Conservation (phyloP, 2,888 invertebrate species). For the Nudaria mundana region DNA sequence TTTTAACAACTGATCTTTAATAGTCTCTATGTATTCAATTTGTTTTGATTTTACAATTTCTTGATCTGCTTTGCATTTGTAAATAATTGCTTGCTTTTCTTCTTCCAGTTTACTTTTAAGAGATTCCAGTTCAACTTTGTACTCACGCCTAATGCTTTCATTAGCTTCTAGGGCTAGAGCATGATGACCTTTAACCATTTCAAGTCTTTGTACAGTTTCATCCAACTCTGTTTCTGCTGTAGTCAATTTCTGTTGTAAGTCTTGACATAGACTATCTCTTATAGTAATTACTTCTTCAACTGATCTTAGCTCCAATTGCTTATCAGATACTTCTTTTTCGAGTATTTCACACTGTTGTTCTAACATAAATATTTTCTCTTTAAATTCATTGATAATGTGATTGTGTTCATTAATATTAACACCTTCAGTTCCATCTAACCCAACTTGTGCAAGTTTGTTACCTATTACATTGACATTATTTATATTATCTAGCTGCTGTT, state of each 20-base stretch:
- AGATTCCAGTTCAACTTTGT: constrained; percentile 69
- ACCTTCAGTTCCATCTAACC: constrained; percentile 15
- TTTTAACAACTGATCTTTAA: constrained; percentile 56
- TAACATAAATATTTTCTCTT: constrained; percentile 48
- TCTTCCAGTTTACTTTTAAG: constrained; percentile 70
- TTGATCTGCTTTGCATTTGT: constrained; percentile 60
- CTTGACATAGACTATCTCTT: constrained; percentile 69
- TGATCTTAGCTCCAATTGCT: constrained; percentile 66
- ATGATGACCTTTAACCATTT: constrained; percentile 77
- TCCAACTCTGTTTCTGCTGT: constrained; percentile 56
- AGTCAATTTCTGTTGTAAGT: constrained; percentile 68
- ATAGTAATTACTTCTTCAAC: constrained; percentile 70
- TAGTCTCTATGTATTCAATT: constrained; percentile 50
- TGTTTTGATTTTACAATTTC: constrained; percentile 61
- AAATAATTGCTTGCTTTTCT: constrained; percentile 63
- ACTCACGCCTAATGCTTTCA: constrained; percentile 74
- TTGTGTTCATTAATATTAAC: constrained; percentile 8
- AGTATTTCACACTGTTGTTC: constrained; percentile 60
- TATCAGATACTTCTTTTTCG: constrained; percentile 62
- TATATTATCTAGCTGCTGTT: constrained; percentile 37
- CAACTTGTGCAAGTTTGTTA: constrained; percentile 36
- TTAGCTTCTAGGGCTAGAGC: constrained; percentile 73
- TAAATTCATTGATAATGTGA: constrained; percentile 40
- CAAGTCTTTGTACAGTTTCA: constrained; percentile 67
- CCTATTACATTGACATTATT: constrained; percentile 40